These are phyloP conservation scores for Rhabdophis nuchalis DNA, from an alignment of 2,797 vertebrate species.

Conservation along the genomic window DNA sequence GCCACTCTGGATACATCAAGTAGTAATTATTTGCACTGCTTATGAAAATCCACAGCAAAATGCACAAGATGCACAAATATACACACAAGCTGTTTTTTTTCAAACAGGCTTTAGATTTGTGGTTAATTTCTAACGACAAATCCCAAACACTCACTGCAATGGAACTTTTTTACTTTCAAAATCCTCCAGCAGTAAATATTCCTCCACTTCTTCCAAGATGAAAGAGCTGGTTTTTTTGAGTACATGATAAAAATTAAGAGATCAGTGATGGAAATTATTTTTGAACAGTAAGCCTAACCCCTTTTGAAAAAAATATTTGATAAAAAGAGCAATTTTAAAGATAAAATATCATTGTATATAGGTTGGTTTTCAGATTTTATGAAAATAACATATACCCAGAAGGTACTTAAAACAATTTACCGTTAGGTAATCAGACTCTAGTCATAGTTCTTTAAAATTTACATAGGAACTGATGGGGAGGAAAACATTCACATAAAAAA, in stretches of 20 bases:
- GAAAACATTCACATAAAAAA: too few species aligned
- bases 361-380: not conserved
- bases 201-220: conserved; percentile 83
- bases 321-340: not conserved
- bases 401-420: not conserved
- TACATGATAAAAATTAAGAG: conserved; percentile 69
- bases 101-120: conserved; percentile 61
- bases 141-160: conserved; percentile 79
- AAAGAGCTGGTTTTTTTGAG: conserved; percentile 76
- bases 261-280: conserved; percentile 43
- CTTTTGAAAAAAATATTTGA: not conserved
- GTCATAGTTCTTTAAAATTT: not conserved
- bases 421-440: not conserved
- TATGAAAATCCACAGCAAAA: conserved; percentile 63
- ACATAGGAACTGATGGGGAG: not conserved
- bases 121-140: conserved; percentile 65
- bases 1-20: not conserved
- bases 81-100: conserved; percentile 4
- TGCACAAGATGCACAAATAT: conserved; percentile 62
- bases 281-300: conserved; percentile 27
- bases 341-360: not conserved
- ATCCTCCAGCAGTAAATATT: conserved; percentile 96
- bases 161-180: conserved; percentile 94
- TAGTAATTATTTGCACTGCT: not conserved
- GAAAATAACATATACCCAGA: not conserved